Evolutionary conservation across 2,113 vertebrate species (phyloP).

Genomic region (Marmota monax): DNA sequence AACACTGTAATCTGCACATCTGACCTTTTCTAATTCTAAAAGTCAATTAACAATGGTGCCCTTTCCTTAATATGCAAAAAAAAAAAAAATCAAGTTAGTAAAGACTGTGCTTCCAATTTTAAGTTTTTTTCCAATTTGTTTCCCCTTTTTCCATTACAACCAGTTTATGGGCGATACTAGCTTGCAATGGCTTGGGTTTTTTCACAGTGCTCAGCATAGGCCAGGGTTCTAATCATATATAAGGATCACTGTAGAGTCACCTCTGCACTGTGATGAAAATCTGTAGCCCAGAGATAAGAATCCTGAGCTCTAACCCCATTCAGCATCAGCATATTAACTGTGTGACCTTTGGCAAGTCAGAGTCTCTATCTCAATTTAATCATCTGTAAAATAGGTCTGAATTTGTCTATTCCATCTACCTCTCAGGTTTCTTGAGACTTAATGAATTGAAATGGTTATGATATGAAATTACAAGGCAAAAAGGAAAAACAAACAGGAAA

Average conservation of each 20-base stretch:
- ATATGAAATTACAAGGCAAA: not conserved
- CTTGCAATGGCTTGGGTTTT: not conserved
- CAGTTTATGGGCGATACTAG: not conserved
- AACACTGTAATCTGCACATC: slow-evolving; percentile 13
- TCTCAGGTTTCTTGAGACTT: not conserved
- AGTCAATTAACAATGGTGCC: not conserved
- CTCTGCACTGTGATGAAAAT: not conserved
- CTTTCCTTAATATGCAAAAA: slow-evolving; percentile 32
- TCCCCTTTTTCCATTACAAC: not conserved
- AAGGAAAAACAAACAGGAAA: not conserved
- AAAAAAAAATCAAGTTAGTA: not conserved
- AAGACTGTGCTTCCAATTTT: not conserved
- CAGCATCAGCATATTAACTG: not conserved
- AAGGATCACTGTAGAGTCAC: not conserved
- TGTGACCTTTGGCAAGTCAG: not conserved
- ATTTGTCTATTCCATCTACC: not conserved
- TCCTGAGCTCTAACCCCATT: not conserved
- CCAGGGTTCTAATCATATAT: not conserved
- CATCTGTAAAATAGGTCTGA: not conserved
- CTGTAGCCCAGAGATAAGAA: not conserved
- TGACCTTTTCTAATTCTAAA: slow-evolving; percentile 29
- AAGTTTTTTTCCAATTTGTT: not conserved
- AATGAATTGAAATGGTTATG: not conserved
- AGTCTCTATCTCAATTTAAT: not conserved
- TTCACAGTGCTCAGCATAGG: not conserved